Evolutionary conservation across 1,140 invertebrate genomes (phyloP), one percentile per base, ranked within the genome.

Genomic region (Penaeus vannamei): DNA sequence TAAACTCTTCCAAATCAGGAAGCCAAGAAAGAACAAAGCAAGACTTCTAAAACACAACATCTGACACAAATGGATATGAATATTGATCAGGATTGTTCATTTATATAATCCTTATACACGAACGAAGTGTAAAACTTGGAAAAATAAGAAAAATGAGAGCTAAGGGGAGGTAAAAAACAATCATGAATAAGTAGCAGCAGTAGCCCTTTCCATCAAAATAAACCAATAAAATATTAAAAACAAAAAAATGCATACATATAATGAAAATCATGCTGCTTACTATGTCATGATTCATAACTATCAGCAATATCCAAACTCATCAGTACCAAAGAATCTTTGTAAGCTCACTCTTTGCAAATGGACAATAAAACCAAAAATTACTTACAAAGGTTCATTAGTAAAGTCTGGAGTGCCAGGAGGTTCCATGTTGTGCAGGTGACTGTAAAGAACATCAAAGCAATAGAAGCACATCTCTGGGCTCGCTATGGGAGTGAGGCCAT

Each of bases 371-470:
- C n/a, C 89, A 91, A 91, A 60, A 61, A 86, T 90, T 92, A 96
- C 97, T 97, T 95, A 99, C 98, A 96, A 99, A 92, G 97, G 95
- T 93, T 99, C 98, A 93, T 98, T 98, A 92, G 97, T 97, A 93
- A 99, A 99, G 93, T 96, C 96, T 80, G 97, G 97, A 91, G 95
- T 94, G 93, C 96, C 97, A 90, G 98, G 98, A 90, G 97, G 96
- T 91, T 98, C 97, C 92, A 97, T 95, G 93, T 96, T 97, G 94
- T 99, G 96, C 92, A 99, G 95, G 94, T 99, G 97, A 93, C 96
- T 96, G 93, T 98, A 98, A 84, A 99, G 95, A 89, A 99, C 98
- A 94, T 99, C 98, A 94, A 99, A 99, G 95, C 98, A 99, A 94
- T 97, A 99, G 94, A 97, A 98, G 93, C 97, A 98, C 98, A 99